Evolutionary conservation across 2,113 vertebrate species (phyloP).

Genomic region (Gnathonemus echidnorhynchus): DNA sequence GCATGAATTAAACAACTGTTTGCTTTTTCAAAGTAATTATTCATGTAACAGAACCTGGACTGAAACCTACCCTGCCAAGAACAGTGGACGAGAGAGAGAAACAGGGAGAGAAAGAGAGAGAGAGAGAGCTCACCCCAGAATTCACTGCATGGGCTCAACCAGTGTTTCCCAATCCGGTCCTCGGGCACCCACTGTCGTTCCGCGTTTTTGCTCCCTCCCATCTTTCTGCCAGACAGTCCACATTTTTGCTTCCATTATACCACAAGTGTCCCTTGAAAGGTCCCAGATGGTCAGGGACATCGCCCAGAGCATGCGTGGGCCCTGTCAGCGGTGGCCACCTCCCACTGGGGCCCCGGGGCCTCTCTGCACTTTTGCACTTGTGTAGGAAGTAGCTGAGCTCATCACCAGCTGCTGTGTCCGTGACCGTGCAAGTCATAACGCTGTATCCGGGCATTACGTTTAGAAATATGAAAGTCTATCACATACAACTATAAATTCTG

Average conservation of each 20-base stretch:
- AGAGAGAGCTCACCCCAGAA: not conserved
- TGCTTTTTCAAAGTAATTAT: not conserved
- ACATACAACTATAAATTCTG: not conserved
- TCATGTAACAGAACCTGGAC: not conserved
- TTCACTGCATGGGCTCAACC: not conserved
- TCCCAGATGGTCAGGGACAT: not conserved
- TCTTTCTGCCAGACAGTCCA: not conserved
- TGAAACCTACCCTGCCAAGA: not conserved
- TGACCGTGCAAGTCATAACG: not conserved
- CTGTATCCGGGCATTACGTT: not conserved
- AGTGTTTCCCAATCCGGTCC: not conserved
- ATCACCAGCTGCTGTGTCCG: not conserved
- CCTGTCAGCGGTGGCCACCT: not conserved
- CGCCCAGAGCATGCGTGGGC: not conserved
- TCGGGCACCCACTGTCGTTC: not conserved
- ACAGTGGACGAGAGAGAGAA: not conserved
- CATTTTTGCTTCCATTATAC: not conserved
- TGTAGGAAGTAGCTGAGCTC: constrained; percentile 1
- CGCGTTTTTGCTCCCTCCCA: not conserved
- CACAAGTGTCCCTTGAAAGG: not conserved
- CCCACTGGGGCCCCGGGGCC: not conserved
- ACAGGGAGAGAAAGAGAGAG: not conserved
- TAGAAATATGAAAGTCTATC: not conserved
- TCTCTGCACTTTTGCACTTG: not conserved
- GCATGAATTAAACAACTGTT: not conserved